Evolutionary conservation across 2,888 invertebrate genomes (phyloP), one percentile per base, ranked within the genome.

Genomic region (Nomada fabriciana): DNA sequence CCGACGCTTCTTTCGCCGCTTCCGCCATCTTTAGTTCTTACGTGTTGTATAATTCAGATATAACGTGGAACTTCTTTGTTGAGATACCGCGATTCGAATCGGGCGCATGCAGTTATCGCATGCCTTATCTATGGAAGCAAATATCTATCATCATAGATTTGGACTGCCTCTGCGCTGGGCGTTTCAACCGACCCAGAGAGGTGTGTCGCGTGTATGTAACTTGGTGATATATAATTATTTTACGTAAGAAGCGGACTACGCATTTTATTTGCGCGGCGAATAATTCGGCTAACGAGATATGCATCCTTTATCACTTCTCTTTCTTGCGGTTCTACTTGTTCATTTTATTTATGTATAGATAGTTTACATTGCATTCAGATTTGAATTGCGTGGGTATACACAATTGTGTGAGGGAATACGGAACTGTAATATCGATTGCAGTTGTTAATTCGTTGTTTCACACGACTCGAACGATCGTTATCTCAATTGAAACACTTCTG

Each of bases 101-200:
- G 77, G 71, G 77, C 67, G 69, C 43, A 80, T 36, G 57, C 36
- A 60, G 75, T 86, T 86, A 86, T 86, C 84, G 79, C 73, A 65
- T 61, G 65, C 65, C 84, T 86, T 86, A 86, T 86, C 86, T 77
- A 61, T 74, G 52, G 82, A 61, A 75, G 84, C 70, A 86, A 86
- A 86, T 82, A 86, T 80, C 86, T 63, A 79, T 65, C 71, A 68
- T 76, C 68, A 50, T 64, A 64, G 73, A 83, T 61, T 69, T 53
- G 72, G 55, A 76, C 64, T 76, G 60, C 29, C 50, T 63, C 50
- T 70, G 29, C 75, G 69, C 76, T 77, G 85, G 64, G 55, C 55
- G 57, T 83, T 73, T 61, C 77, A 13, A 74, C 64, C 53, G 43
- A 64, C 70, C 55, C 13, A 11, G 18, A 79, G 78, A 76, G 80